These are phyloP conservation scores for Hemithea aestivaria DNA, from an alignment of 2,888 invertebrate species.

Conservation along the genomic window DNA sequence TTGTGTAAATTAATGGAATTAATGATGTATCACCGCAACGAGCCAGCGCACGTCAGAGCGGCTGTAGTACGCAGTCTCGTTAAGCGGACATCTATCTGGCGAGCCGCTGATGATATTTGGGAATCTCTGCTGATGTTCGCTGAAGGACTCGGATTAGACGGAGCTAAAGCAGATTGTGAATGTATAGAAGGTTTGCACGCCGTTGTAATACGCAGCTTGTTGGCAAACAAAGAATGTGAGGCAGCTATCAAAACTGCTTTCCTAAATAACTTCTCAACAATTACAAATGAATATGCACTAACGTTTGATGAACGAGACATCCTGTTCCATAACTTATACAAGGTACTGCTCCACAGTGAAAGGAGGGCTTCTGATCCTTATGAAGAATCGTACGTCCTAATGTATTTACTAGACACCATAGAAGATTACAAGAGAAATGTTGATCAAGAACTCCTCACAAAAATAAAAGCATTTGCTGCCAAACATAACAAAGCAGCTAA, in stretches of 20 bases:
- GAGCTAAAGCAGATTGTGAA: slow-evolving; percentile 32
- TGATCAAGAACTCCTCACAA: slow-evolving; percentile 26
- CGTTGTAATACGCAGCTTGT: slow-evolving; percentile 42
- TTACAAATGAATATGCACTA: slow-evolving; percentile 44
- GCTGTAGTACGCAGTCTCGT: too few relatives aligned
- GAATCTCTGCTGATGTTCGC: slow-evolving; percentile 40
- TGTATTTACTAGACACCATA: slow-evolving; percentile 32
- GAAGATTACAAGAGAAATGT: slow-evolving; percentile 32
- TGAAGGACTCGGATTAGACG: slow-evolving; percentile 49
- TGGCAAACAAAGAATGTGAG: slow-evolving; percentile 27
- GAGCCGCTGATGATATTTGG: slow-evolving; percentile 42
- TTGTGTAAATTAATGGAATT: slow-evolving; percentile 40
- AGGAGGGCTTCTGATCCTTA: background rate
- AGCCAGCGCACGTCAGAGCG: too few relatives aligned
- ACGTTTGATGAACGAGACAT: slow-evolving; percentile 31
- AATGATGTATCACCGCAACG: slow-evolving; percentile 33
- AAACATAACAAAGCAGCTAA: slow-evolving; percentile 23
- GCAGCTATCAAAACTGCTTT: slow-evolving; percentile 33
- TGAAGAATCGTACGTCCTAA: background rate
- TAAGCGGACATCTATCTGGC: slow-evolving; percentile 49
- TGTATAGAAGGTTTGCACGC: slow-evolving; percentile 55
- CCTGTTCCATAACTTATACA: slow-evolving; percentile 13
- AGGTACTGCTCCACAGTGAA: slow-evolving; percentile 30
- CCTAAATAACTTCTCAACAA: slow-evolving; percentile 36
- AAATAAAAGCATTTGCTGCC: slow-evolving; percentile 29